Percentiles rank a stretch among this genome's conserved stretches.
Conservation (phyloP, 2,888 invertebrate genomes). For the Lepeophtheirus nordmannii region DNA sequence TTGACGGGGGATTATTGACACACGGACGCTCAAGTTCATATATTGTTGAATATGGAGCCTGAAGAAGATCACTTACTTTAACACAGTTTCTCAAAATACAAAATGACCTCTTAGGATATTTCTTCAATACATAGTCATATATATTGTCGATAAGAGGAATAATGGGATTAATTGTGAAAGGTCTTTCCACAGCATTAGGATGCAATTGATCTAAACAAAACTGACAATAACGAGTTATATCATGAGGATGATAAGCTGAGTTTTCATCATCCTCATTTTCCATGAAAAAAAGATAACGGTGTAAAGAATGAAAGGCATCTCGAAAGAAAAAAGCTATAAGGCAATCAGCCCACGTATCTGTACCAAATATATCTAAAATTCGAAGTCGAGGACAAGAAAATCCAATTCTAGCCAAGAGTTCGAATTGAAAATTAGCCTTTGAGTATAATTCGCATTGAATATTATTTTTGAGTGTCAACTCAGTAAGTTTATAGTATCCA, state of each 20-base stretch:
- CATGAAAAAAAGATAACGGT: constrained; percentile 22
- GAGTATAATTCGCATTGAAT: constrained; percentile 23
- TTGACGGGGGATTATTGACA: background rate
- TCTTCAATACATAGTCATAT: constrained; percentile 22
- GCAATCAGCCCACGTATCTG: constrained; percentile 25
- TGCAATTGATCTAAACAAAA: constrained; percentile 22
- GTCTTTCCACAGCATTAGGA: constrained; percentile 18
- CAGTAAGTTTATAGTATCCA: constrained; percentile 16
- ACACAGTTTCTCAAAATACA: constrained; percentile 24
- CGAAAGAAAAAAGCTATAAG: constrained; percentile 23
- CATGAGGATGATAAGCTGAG: constrained; percentile 23
- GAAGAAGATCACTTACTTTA: constrained; percentile 20
- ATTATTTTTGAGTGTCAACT: constrained; percentile 20
- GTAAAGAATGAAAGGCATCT: constrained; percentile 23
- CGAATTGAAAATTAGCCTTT: constrained; percentile 24
- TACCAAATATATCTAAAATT: constrained; percentile 23
- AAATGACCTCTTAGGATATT: constrained; percentile 21
- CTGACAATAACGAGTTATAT: constrained; percentile 19
- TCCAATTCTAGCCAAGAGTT: constrained; percentile 20
- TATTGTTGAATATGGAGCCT: constrained; percentile 11
- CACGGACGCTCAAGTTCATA: constrained; percentile 13
- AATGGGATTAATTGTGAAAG: constrained; percentile 23
- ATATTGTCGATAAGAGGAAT: constrained; percentile 23
- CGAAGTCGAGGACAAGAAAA: constrained; percentile 21
- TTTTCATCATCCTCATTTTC: constrained; percentile 21